phyloP scores from a whole-genome alignment of 1,140 invertebrate genomes.

The Pseudomyrmex flavicornis region DNA sequence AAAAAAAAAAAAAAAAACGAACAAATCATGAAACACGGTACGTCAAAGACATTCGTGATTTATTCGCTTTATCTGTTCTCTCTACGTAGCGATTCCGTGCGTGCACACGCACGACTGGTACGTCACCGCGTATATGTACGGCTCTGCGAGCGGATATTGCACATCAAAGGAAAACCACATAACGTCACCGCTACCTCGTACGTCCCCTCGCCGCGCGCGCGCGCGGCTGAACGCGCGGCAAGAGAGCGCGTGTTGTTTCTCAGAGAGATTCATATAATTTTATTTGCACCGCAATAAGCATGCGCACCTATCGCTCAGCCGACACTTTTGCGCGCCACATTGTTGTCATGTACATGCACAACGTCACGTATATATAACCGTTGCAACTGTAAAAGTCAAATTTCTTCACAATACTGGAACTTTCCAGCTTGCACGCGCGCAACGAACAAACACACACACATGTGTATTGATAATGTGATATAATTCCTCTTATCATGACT shows the following conservation, averaged over 20 bases:
- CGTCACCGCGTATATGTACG: not conserved
- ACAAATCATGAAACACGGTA: not conserved
- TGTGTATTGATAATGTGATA: not conserved
- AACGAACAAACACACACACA: no score
- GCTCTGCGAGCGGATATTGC: slow-evolving; percentile 61
- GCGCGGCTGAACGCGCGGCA: no score
- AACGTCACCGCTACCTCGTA: slow-evolving; percentile 39
- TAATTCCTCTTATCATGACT: not conserved
- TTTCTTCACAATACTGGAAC: not conserved
- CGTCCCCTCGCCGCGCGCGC: not conserved
- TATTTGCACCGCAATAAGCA: not conserved
- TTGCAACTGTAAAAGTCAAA: no score
- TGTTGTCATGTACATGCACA: no score
- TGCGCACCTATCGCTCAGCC: no score
- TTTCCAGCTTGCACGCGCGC: not conserved
- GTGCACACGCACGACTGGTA: not conserved
- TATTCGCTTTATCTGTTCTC: not conserved
- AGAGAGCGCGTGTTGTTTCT: slow-evolving; percentile 1
- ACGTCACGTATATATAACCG: no score
- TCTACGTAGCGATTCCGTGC: slow-evolving; percentile 15
- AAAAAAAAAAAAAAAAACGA: not conserved
- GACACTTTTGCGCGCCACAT: no score
- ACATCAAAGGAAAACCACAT: slow-evolving; percentile 66
- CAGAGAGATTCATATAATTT: slow-evolving; percentile 4
- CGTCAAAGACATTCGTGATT: not conserved